phyloP scores from a whole-genome alignment of 2,113 vertebrate species.

The Poeciliopsis retropinna region DNA sequence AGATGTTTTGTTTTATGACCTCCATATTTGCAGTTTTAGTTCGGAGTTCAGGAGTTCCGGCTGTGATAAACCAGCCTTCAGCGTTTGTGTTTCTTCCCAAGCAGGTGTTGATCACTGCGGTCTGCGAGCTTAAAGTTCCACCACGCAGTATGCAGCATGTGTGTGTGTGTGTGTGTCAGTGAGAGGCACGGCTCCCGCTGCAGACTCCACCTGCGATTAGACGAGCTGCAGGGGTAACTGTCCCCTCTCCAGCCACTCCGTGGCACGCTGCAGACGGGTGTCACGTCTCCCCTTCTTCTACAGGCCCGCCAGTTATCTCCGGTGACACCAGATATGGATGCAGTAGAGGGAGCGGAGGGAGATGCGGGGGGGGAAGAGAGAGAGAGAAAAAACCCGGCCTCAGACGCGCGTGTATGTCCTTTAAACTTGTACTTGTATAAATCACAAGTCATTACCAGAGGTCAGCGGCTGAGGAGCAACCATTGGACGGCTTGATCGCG shows the following conservation, averaged over 20 bases:
- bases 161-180: slow-evolving; percentile 52
- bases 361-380: too few relatives aligned
- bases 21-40: not conserved
- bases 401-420: slow-evolving; percentile 58
- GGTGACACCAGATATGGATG: slow-evolving; percentile 67
- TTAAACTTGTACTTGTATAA: slow-evolving; percentile 73
- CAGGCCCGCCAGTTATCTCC: slow-evolving; percentile 70
- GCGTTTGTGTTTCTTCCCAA: slow-evolving; percentile 45
- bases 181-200: slow-evolving; percentile 54
- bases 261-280: slow-evolving; percentile 68
- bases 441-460: slow-evolving; percentile 76
- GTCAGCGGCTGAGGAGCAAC: slow-evolving; percentile 56
- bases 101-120: slow-evolving; percentile 70
- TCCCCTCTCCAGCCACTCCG: slow-evolving; percentile 72
- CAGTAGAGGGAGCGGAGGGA: slow-evolving; percentile 1
- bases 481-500: slow-evolving; percentile 61
- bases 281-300: slow-evolving; percentile 59
- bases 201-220: slow-evolving; percentile 58
- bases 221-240: slow-evolving; percentile 72
- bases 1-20: not conserved
- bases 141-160: slow-evolving; percentile 36
- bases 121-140: slow-evolving; percentile 58
- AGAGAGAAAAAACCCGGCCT: slow-evolving; percentile 8
- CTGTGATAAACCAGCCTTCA: not conserved
- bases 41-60: not conserved